Conservation (phyloP, 2,113 vertebrate species). For the Callorhinus ursinus region DNA sequence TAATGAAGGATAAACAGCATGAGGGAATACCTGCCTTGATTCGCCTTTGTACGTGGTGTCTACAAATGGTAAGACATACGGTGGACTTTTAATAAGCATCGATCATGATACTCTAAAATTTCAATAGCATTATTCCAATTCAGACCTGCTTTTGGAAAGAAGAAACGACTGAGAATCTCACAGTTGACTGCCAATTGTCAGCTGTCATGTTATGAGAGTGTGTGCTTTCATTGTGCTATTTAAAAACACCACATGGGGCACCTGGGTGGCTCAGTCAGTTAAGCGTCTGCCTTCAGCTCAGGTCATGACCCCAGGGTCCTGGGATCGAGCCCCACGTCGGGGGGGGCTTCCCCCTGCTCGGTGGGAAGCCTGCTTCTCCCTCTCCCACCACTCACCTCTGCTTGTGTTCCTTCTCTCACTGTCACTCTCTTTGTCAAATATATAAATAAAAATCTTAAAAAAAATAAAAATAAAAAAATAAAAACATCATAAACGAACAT, state of each 20-base stretch:
- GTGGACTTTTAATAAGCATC: neutral
- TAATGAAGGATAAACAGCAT: neutral
- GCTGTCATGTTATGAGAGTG: neutral
- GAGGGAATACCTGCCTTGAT: neutral
- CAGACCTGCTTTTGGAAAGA: conserved; percentile 38
- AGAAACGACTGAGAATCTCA: neutral
- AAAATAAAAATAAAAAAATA: neutral
- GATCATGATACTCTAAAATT: neutral
- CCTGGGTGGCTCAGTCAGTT: too few species aligned
- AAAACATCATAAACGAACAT: conserved; percentile 19
- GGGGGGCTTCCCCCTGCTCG: too few species aligned
- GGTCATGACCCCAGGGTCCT: too few species aligned
- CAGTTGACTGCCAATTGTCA: neutral
- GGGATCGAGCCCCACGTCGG: too few species aligned
- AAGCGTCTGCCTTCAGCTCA: too few species aligned
- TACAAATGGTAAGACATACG: neutral
- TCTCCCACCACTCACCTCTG: too few species aligned
- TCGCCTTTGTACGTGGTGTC: neutral
- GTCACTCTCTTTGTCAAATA: too few species aligned
- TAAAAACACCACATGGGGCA: neutral
- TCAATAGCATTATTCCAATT: neutral
- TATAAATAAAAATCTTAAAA: too few species aligned
- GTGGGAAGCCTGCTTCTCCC: too few species aligned
- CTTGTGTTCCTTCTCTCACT: too few species aligned
- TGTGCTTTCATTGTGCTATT: neutral